Evolutionary conservation across 2,888 invertebrate genomes (phyloP).

Genomic region (Platycheirus albimanus): DNA sequence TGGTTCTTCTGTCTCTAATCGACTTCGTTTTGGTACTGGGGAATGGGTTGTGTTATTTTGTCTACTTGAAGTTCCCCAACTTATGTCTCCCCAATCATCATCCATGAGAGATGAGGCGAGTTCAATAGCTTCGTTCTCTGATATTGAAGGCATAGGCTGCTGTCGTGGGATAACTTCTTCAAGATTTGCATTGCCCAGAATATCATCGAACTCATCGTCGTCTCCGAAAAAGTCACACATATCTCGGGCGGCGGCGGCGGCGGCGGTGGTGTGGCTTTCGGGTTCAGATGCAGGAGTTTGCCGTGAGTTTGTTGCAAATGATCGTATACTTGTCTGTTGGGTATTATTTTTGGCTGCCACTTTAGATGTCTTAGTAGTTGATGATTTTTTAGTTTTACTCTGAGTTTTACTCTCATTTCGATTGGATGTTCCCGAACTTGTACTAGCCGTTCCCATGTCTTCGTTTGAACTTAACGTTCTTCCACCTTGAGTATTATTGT

Average conservation of each 20-base stretch:
- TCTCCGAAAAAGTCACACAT: constrained; percentile 77
- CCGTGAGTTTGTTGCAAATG: constrained; percentile 11
- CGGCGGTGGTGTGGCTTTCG: neutral
- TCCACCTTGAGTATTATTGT: constrained; percentile 6
- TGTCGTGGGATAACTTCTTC: constrained; percentile 56
- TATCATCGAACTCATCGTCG: constrained; percentile 80
- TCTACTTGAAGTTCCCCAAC: constrained; percentile 70
- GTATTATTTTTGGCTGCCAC: neutral
- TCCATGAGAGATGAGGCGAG: constrained; percentile 43
- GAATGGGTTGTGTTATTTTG: neutral
- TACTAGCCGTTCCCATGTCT: neutral
- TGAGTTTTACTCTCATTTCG: too few species aligned
- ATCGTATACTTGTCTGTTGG: constrained; percentile 34
- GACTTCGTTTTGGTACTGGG: constrained; percentile 30
- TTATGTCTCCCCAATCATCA: too few species aligned
- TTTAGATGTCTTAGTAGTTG: neutral
- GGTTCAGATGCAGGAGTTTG: too few species aligned
- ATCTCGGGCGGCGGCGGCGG: too few species aligned
- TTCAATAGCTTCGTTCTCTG: constrained; percentile 36
- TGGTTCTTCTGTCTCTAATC: neutral
- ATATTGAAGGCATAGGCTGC: constrained; percentile 23
- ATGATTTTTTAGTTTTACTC: neutral
- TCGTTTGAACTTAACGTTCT: neutral
- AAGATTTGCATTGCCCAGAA: constrained; percentile 77
- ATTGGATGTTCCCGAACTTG: constrained; percentile 1